Evolutionary conservation across 1,140 invertebrate genomes (phyloP), one percentile per base, ranked within the genome.

Genomic region (Drosophila mojavensis): DNA sequence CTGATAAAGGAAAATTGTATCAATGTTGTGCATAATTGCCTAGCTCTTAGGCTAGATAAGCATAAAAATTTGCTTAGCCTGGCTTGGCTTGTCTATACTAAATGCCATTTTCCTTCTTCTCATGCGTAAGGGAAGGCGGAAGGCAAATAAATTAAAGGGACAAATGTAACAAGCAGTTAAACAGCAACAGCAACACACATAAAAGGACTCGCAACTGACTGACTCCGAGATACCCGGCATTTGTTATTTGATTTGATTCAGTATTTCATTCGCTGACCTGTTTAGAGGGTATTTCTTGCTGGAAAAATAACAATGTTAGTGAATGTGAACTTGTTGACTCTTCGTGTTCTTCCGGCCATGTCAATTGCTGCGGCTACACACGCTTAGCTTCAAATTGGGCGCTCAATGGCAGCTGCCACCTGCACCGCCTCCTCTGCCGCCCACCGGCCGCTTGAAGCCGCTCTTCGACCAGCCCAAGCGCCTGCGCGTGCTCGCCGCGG

Each of bases 401-500:
- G 53, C 5, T 15, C 24, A 26, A 10, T 7, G 28, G 13, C 53
- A n/a, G 3, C 13, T 15, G 11, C 54, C 45, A 15, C 13, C 43
- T 6, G 41, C 15, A n/a, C 0, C 13, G 4, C 13, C 48, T n/a
- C n/a, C 4, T 45, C 1, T 9, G 2, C 26, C 36, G 11, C 28
- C 45, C 17, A 6, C 33, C 11, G 9, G 15, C 20, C 11, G 30
- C 47, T 24, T 28, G 59, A 72, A 76, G 76, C 67, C 76, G 68
- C 76, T 79, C 76, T 79, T 79, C 63, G 10, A 36, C 11, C 17
- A 1, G 13, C 9, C 13, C 15, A 55, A 53, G 76, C 81, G 81
- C 68, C 68, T 83, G 81, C 81, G 81, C 77, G 48, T 47, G 43
- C n/a, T 41, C 47, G 17, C 51, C 39, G 51, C 15, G 17, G 15